Conservation (phyloP, 2,888 invertebrate species). For the Blastobasis lacticolella region DNA sequence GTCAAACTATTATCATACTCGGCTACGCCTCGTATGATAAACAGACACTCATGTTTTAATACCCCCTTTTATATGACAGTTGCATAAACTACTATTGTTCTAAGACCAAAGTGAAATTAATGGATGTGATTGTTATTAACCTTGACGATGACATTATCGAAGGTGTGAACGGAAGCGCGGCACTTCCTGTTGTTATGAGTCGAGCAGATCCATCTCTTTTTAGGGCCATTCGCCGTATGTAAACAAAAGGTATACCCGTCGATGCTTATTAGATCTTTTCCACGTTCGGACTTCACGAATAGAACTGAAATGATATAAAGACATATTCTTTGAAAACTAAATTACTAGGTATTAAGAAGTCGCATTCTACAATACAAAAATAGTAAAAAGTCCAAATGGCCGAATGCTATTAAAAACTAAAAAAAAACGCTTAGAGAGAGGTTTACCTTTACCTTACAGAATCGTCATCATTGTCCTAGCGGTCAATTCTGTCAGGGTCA, state of each 20-base stretch:
- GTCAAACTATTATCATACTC: no score
- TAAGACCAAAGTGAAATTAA: neutral
- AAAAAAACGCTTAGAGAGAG: no score
- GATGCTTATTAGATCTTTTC: constrained; percentile 18
- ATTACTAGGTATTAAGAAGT: neutral
- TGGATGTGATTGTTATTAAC: neutral
- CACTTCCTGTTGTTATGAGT: constrained; percentile 13
- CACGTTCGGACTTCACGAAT: constrained; percentile 12
- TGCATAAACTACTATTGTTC: no score
- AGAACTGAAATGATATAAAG: constrained; percentile 2
- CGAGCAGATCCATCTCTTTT: constrained; percentile 23
- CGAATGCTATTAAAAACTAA: no score
- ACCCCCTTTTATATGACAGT: no score
- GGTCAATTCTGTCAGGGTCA: no score
- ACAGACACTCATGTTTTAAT: no score
- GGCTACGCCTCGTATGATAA: no score
- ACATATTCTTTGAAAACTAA: neutral
- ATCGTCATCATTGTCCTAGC: no score
- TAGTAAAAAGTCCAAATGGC: neutral
- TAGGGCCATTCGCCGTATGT: constrained; percentile 1
- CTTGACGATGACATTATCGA: neutral
- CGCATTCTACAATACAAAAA: neutral
- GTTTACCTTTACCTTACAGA: no score
- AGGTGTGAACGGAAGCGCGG: neutral
- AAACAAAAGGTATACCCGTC: constrained; percentile 10